These are phyloP conservation scores for Plotosus lineatus DNA, from an alignment of 2,113 vertebrate genomes.

Conservation along the genomic window DNA sequence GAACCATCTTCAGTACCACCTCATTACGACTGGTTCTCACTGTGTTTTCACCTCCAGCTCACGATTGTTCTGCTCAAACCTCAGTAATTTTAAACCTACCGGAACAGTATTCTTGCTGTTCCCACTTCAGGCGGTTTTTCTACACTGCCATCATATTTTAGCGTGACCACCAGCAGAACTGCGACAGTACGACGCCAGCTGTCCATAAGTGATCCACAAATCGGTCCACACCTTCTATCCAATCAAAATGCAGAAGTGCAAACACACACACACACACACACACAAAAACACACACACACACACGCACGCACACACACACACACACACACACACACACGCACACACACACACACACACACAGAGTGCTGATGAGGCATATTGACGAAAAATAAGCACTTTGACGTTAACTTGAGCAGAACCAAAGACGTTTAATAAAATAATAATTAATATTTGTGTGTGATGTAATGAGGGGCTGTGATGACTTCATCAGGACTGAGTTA, in stretches of 20 bases:
- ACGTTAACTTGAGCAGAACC: slow-evolving; percentile 45
- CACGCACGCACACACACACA: slow-evolving; percentile 7
- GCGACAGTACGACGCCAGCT: too few relatives aligned
- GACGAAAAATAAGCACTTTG: background rate
- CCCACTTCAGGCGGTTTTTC: too few relatives aligned
- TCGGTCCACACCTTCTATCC: background rate
- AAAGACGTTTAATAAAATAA: slow-evolving; percentile 25
- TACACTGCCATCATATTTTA: too few relatives aligned
- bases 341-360: slow-evolving; percentile 8
- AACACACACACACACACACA: slow-evolving; percentile 21
- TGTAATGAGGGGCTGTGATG: slow-evolving; percentile 13
- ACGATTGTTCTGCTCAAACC: too few relatives aligned
- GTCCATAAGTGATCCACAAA: background rate
- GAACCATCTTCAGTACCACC: too few relatives aligned
- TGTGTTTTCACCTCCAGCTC: too few relatives aligned
- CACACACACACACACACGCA: too few relatives aligned
- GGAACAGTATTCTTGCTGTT: too few relatives aligned
- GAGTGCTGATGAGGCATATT: slow-evolving; percentile 41
- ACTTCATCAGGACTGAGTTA: slow-evolving; percentile 40
- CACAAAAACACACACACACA: slow-evolving; percentile 18
- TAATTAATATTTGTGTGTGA: slow-evolving; percentile 28
- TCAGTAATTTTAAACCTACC: too few relatives aligned
- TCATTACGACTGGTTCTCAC: too few relatives aligned
- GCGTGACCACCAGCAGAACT: too few relatives aligned
- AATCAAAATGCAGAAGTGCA: background rate